Evolutionary conservation across 2,113 vertebrate genomes (phyloP).

Genomic region (Callaeas wilsoni): DNA sequence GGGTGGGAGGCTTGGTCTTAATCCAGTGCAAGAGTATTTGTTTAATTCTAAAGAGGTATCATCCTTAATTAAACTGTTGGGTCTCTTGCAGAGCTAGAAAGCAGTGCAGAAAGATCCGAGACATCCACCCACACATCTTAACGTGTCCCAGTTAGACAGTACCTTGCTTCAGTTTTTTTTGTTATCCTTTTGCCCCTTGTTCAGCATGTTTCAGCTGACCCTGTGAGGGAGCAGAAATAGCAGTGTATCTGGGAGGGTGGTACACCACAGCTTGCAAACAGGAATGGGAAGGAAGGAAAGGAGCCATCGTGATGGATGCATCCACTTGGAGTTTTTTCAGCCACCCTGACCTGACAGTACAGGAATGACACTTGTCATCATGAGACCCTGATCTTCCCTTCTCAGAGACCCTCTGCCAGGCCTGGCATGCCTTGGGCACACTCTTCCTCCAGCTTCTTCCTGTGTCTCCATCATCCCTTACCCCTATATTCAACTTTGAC

Average conservation of each 20-base stretch:
- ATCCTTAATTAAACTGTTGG: neutral
- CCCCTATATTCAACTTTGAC: neutral
- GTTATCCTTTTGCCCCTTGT: neutral
- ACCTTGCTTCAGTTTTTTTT: neutral
- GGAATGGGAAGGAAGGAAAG: neutral
- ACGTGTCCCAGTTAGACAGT: neutral
- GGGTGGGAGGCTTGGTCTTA: neutral
- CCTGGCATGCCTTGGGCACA: neutral
- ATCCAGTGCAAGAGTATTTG: neutral
- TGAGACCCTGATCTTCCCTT: neutral
- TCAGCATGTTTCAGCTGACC: neutral
- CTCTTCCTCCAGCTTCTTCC: neutral
- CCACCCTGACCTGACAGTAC: neutral
- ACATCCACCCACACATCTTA: neutral
- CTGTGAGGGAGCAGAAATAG: neutral
- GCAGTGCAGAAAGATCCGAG: neutral
- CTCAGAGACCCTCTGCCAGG: neutral
- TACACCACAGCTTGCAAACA: neutral
- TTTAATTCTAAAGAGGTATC: neutral
- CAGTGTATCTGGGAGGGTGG: neutral
- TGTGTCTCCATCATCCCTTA: neutral
- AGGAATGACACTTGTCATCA: accelerated
- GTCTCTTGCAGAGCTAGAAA: neutral
- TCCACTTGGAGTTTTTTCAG: neutral
- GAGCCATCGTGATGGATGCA: neutral